These are phyloP conservation scores for Heteronetta atricapilla DNA, from an alignment of 2,113 vertebrate genomes.

Conservation along the genomic window DNA sequence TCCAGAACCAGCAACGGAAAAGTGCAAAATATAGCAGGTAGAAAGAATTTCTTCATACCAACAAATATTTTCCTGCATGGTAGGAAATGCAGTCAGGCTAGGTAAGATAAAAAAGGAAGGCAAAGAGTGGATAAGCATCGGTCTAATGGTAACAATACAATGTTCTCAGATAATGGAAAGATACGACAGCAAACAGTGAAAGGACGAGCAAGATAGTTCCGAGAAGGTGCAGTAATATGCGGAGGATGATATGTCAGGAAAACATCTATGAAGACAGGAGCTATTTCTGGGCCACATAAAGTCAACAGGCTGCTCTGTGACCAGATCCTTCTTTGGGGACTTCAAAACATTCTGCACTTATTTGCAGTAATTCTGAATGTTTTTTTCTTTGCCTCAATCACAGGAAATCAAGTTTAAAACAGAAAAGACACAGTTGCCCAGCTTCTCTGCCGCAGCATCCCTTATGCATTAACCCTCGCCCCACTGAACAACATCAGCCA, in stretches of 20 bases:
- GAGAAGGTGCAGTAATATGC: neutral
- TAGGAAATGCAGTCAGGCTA: constrained; percentile 13
- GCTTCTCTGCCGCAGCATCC: neutral
- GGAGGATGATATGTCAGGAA: neutral
- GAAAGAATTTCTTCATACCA: constrained; percentile 19
- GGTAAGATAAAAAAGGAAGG: constrained; percentile 38
- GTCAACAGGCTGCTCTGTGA: constrained; percentile 24
- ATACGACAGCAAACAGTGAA: constrained; percentile 53
- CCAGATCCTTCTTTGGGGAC: neutral
- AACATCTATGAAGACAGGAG: neutral
- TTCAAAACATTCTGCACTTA: constrained; percentile 10
- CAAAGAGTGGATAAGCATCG: constrained; percentile 48
- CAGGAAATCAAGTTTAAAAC: constrained; percentile 16
- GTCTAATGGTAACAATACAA: constrained; percentile 62
- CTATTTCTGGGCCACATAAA: constrained; percentile 36
- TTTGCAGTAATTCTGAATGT: neutral
- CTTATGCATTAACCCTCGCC: neutral
- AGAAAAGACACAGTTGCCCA: neutral
- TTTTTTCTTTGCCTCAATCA: neutral
- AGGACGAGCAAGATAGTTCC: neutral
- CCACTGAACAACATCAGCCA: neutral
- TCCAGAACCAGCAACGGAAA: neutral
- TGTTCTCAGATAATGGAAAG: constrained; percentile 52
- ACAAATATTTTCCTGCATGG: neutral
- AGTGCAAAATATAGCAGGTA: neutral